A percentile compares a stretch with the other conserved stretches of the same genome.
Evolutionary conservation across 2,113 vertebrate species (phyloP).

Genomic region (Typhlomys cinereus): DNA sequence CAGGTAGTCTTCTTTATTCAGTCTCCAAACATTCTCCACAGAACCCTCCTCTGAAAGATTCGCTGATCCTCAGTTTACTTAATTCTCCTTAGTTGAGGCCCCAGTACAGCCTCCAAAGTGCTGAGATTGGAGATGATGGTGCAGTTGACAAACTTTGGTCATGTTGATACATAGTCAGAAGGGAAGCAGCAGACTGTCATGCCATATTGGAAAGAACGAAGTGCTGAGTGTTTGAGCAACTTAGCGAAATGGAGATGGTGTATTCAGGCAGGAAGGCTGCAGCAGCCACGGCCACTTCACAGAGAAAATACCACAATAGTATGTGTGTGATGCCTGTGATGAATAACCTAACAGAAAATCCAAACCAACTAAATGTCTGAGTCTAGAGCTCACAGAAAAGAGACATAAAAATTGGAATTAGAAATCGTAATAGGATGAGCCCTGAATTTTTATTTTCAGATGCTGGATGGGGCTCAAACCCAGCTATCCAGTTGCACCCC

Average conservation of each 20-base stretch:
- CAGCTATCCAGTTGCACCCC: background rate
- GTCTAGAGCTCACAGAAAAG: background rate
- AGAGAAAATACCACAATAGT: slow-evolving; percentile 13
- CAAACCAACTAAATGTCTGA: background rate
- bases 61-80: background rate
- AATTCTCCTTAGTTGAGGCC: background rate
- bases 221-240: background rate
- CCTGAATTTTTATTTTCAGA: background rate
- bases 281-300: background rate
- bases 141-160: background rate
- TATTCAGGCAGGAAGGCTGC: background rate
- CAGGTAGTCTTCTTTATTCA: background rate
- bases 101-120: background rate
- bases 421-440: background rate
- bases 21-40: background rate
- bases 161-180: background rate
- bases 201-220: background rate
- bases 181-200: background rate
- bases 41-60: background rate
- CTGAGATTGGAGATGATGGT: background rate
- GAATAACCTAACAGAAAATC: background rate
- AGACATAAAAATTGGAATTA: slow-evolving; percentile 18
- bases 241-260: background rate
- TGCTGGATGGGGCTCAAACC: background rate
- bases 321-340: background rate